Evolutionary conservation across 2,797 vertebrate species (phyloP).

Genomic region (Pygocentrus nattereri): DNA sequence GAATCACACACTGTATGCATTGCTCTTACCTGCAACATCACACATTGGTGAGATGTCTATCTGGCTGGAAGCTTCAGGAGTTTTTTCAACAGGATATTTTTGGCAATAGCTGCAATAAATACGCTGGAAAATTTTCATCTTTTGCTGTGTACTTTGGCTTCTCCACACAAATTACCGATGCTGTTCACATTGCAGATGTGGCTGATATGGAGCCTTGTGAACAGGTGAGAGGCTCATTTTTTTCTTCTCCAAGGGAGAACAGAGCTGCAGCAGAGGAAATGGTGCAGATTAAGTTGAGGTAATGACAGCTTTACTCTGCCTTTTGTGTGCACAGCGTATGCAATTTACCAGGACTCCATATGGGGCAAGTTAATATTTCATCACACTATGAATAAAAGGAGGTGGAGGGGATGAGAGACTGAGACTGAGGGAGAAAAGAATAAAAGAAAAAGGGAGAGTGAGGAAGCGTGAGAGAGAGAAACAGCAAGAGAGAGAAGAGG

Average conservation of each 20-base stretch:
- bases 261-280: slow-evolving; percentile 61
- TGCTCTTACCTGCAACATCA: not conserved
- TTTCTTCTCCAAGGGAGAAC: slow-evolving; percentile 8
- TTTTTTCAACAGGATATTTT: slow-evolving; percentile 21
- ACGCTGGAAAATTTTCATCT: slow-evolving; percentile 26
- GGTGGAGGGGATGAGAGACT: slow-evolving; percentile 59
- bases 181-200: slow-evolving; percentile 39
- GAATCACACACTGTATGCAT: not conserved
- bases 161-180: slow-evolving; percentile 34
- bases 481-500: not conserved
- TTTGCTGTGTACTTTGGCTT: slow-evolving; percentile 15
- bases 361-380: slow-evolving; percentile 80
- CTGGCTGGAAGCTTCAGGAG: slow-evolving; percentile 37
- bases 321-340: slow-evolving; percentile 73
- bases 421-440: slow-evolving; percentile 54
- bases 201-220: slow-evolving; percentile 25
- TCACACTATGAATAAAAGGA: slow-evolving; percentile 57
- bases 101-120: slow-evolving; percentile 28
- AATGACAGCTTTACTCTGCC: slow-evolving; percentile 77
- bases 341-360: slow-evolving; percentile 75
- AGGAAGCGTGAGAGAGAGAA: slow-evolving; percentile 32
- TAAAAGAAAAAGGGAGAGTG: slow-evolving; percentile 57
- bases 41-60: slow-evolving; percentile 20
- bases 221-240: slow-evolving; percentile 21
- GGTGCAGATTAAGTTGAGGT: slow-evolving; percentile 79